Conservation (phyloP, 2,888 invertebrate species). For the Eulithis prunata region DNA sequence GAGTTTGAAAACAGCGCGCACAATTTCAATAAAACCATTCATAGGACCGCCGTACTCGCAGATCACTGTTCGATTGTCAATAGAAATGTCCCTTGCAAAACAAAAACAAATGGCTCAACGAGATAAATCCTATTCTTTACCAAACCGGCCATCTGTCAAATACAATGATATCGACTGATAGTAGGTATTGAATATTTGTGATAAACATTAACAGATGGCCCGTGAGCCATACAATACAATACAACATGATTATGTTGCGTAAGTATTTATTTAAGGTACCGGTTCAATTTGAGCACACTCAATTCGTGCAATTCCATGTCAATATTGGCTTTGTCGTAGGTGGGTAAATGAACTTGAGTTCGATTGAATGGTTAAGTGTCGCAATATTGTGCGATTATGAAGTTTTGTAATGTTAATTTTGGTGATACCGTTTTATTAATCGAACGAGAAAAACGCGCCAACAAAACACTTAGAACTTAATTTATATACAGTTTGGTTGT, state of each 20-base stretch:
- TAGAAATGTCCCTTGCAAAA: constrained; percentile 46
- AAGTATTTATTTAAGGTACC: constrained; percentile 57
- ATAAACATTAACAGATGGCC: constrained; percentile 77
- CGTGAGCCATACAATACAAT: constrained; percentile 48
- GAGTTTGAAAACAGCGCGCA: constrained; percentile 76
- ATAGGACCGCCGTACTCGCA: constrained; percentile 39
- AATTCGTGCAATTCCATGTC: constrained; percentile 44
- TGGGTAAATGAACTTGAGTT: constrained; percentile 45
- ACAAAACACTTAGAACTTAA: too few species aligned
- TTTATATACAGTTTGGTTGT: too few species aligned
- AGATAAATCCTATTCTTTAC: constrained; percentile 54
- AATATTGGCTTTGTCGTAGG: constrained; percentile 49
- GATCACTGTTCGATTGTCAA: constrained; percentile 33
- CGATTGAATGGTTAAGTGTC: constrained; percentile 14
- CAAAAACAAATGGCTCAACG: constrained; percentile 51
- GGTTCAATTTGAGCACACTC: constrained; percentile 52
- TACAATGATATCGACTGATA: constrained; percentile 73
- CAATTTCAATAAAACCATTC: constrained; percentile 71
- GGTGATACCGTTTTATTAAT: not conserved
- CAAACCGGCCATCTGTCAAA: constrained; percentile 65
- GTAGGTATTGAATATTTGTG: constrained; percentile 65
- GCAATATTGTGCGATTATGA: constrained; percentile 12
- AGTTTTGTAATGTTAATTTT: constrained; percentile 5
- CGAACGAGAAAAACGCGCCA: too few species aligned
- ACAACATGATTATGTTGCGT: constrained; percentile 58